These are phyloP conservation scores for Anhinga rufa DNA, from an alignment of 2,113 vertebrate species.

Conservation along the genomic window DNA sequence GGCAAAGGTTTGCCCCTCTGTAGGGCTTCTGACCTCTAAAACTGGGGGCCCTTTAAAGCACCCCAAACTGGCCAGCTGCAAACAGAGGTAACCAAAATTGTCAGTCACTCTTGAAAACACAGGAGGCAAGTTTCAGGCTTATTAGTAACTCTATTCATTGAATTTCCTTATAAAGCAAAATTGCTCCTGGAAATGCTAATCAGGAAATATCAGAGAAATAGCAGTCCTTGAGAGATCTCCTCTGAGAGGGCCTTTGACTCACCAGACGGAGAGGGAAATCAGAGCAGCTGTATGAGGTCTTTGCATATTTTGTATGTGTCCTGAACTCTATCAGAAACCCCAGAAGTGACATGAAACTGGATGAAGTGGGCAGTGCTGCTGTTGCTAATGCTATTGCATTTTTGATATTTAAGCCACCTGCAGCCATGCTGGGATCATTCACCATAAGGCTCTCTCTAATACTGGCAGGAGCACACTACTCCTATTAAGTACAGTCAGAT, in stretches of 20 bases:
- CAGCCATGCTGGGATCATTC: not conserved
- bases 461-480: not conserved
- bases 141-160: constrained; percentile 18
- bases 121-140: not conserved
- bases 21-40: not conserved
- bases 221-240: not conserved
- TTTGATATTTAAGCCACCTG: not conserved
- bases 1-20: not conserved
- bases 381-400: not conserved
- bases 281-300: constrained; percentile 9
- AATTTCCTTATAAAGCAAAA: constrained; percentile 30
- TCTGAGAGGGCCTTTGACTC: not conserved
- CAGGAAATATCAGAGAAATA: constrained; percentile 28
- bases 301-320: not conserved
- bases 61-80: not conserved
- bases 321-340: not conserved
- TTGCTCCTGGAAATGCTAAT: constrained; percentile 35
- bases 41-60: not conserved
- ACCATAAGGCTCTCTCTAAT: not conserved
- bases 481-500: not conserved
- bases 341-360: not conserved
- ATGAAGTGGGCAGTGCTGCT: not conserved
- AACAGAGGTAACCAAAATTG: not conserved
- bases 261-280: not conserved
- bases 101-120: not conserved